Percentiles rank a stretch among this genome's conserved stretches.
phyloP scores from a whole-genome alignment of 2,888 invertebrate genomes.

The Limenitis camilla region DNA sequence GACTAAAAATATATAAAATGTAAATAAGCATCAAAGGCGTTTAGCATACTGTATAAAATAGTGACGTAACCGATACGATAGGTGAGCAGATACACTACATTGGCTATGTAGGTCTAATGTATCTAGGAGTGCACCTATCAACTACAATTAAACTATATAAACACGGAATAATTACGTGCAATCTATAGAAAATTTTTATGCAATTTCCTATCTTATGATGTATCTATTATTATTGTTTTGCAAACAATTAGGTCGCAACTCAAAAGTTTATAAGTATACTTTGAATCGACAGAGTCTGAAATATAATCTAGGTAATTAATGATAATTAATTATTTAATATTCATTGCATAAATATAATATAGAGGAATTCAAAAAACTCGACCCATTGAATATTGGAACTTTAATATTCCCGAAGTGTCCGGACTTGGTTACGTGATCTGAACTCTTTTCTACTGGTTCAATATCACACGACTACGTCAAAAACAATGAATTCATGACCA shows the following conservation, averaged over 20 bases:
- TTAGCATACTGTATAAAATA: conserved; percentile 24
- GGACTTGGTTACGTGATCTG: conserved; percentile 60
- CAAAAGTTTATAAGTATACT: too few species aligned
- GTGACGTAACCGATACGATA: conserved; percentile 54
- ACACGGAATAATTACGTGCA: neutral
- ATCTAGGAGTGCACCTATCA: conserved; percentile 28
- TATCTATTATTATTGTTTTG: neutral
- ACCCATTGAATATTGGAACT: conserved; percentile 51
- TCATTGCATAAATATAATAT: conserved; percentile 34
- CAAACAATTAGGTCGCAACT: too few species aligned
- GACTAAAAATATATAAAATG: conserved; percentile 5
- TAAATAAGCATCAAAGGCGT: conserved; percentile 21
- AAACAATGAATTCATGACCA: conserved; percentile 68
- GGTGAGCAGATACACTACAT: conserved; percentile 45
- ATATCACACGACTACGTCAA: conserved; percentile 63
- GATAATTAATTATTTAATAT: conserved; percentile 35
- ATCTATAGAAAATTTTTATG: neutral
- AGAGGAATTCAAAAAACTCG: conserved; percentile 59
- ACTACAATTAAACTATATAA: conserved; percentile 10
- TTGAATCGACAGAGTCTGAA: too few species aligned
- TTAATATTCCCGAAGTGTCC: conserved; percentile 60
- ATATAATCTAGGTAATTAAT: conserved; percentile 20
- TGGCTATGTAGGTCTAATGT: conserved; percentile 54
- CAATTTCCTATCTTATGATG: neutral
- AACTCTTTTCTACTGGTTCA: conserved; percentile 66